A percentile compares a stretch with the other conserved stretches of the same genome.
These are phyloP conservation scores for Himalopsyche anomala DNA, from an alignment of 2,888 invertebrate genomes.

Conservation along the genomic window DNA sequence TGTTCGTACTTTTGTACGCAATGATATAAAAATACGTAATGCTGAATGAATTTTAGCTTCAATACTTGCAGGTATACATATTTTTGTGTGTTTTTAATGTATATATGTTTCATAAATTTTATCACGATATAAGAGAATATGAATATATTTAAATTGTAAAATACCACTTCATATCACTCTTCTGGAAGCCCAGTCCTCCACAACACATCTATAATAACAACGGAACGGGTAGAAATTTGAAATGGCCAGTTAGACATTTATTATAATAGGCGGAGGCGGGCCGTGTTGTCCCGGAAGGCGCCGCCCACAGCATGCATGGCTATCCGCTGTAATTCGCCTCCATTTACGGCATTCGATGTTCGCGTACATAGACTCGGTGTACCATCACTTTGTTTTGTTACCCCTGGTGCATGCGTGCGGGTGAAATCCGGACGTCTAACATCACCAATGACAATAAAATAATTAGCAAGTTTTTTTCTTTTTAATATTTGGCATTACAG, in stretches of 20 bases:
- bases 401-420: background rate
- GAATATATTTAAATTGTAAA: background rate
- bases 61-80: no score
- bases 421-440: no score
- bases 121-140: background rate
- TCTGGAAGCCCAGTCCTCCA: background rate
- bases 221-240: conserved; percentile 49
- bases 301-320: conserved; percentile 51
- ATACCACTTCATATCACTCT: background rate
- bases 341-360: conserved; percentile 34
- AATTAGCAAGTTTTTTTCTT: no score
- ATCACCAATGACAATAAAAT: no score
- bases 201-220: conserved; percentile 1
- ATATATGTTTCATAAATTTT: no score
- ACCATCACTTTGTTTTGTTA: background rate
- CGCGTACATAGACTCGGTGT: background rate
- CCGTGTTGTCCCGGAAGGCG: conserved; percentile 53
- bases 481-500: no score
- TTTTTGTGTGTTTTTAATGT: no score
- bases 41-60: no score
- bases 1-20: no score
- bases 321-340: conserved; percentile 53
- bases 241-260: conserved; percentile 56
- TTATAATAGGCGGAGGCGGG: conserved; percentile 55
- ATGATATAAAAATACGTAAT: no score